Evolutionary conservation across 2,888 invertebrate species (phyloP).

Genomic region (Drosophila macrospina): DNA sequence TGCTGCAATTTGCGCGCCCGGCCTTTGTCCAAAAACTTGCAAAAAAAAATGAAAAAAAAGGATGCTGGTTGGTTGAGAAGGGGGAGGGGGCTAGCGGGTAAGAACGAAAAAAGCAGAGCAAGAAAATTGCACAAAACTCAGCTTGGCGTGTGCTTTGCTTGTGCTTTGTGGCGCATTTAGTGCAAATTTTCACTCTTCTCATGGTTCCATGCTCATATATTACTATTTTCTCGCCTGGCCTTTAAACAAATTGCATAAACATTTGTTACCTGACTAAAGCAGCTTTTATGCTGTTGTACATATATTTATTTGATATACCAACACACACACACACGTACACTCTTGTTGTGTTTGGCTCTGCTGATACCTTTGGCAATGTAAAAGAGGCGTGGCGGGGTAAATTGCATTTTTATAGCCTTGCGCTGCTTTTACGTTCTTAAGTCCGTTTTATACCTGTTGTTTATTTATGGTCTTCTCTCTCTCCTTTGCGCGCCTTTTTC

Average conservation of each 20-base stretch:
- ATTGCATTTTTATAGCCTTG: constrained; percentile 67
- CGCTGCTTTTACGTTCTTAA: constrained; percentile 61
- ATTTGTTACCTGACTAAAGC: constrained; percentile 69
- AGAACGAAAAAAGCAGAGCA: constrained; percentile 22
- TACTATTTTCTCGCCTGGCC: constrained; percentile 44
- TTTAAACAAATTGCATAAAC: constrained; percentile 72
- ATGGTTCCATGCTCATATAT: constrained; percentile 34
- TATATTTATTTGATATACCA: constrained; percentile 27
- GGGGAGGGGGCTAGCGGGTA: too few relatives aligned
- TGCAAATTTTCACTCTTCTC: constrained; percentile 40
- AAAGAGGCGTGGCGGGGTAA: constrained; percentile 34
- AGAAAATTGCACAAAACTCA: constrained; percentile 37
- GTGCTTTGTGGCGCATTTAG: constrained; percentile 44
- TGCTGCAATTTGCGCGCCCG: constrained; percentile 57
- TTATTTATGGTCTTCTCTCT: constrained; percentile 65
- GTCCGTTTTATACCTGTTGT: constrained; percentile 67
- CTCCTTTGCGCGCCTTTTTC: constrained; percentile 15
- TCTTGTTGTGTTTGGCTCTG: constrained; percentile 13
- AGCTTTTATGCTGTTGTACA: constrained; percentile 50
- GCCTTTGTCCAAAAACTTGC: constrained; percentile 44
- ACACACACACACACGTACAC: constrained; percentile 2
- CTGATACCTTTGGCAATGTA: constrained; percentile 4
- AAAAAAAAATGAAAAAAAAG: constrained; percentile 7
- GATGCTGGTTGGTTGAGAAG: too few relatives aligned
- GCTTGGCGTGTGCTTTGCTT: constrained; percentile 16